Evolutionary conservation across 37 sponge, comb jelly and placozoan species (phyloP).

Genomic region (Halisarca cf. caerulea): DNA sequence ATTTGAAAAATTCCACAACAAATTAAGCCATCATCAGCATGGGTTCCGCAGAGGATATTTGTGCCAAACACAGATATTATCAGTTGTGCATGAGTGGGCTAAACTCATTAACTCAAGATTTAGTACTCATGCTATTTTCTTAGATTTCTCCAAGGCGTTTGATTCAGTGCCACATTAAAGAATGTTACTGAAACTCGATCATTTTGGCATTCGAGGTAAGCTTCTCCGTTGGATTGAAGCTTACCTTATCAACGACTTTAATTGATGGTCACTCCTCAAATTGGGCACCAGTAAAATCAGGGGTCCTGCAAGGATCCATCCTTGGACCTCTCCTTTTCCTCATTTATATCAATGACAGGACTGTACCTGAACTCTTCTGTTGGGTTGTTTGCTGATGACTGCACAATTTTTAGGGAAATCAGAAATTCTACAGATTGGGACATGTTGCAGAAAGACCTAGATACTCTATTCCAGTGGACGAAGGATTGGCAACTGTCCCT

Average conservation of each 20-base stretch:
- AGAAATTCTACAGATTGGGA: not conserved
- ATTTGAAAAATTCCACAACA: no score
- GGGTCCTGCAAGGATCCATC: conserved; percentile 52
- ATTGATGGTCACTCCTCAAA: conserved; percentile 27
- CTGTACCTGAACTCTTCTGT: not conserved
- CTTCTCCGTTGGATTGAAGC: conserved; percentile 23
- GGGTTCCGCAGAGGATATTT: not conserved
- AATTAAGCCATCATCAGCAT: no score
- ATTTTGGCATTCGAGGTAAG: conserved; percentile 34
- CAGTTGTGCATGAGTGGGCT: conserved; percentile 34
- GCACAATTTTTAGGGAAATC: conserved; percentile 15
- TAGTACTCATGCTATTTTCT: conserved; percentile 26
- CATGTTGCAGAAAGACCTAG: not conserved
- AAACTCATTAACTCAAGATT: conserved; percentile 13
- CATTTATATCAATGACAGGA: conserved; percentile 47
- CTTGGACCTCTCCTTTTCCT: conserved; percentile 47
- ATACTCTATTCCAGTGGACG: not conserved
- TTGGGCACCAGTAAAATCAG: conserved; percentile 33
- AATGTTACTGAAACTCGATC: conserved; percentile 31
- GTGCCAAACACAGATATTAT: conserved; percentile 41
- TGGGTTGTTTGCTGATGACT: conserved; percentile 42
- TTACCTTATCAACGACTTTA: conserved; percentile 23
- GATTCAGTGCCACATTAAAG: conserved; percentile 35
- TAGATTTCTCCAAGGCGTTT: conserved; percentile 46
- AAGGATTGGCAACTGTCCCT: not conserved